Evolutionary conservation across 2,113 vertebrate species (phyloP).

Genomic region (Alethe diademata): DNA sequence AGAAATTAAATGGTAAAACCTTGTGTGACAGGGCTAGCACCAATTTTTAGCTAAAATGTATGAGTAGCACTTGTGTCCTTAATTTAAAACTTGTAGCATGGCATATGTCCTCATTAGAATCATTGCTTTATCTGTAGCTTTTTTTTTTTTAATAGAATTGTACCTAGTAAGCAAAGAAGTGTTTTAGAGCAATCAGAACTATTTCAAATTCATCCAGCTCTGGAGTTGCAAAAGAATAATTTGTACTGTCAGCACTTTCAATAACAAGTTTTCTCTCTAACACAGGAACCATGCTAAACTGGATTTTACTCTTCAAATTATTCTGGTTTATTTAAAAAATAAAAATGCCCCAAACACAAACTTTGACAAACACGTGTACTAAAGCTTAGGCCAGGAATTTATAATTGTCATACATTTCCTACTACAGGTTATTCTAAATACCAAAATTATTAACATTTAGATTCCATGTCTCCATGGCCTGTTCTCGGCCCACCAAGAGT

Average conservation of each 20-base stretch:
- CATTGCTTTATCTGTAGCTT: neutral
- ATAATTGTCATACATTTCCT: neutral
- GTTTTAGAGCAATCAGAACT: neutral
- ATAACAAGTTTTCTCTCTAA: neutral
- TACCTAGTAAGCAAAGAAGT: neutral
- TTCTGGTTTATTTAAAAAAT: neutral
- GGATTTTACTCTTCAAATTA: neutral
- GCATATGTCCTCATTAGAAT: neutral
- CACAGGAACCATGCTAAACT: neutral
- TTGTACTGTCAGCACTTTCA: neutral
- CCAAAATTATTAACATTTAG: neutral
- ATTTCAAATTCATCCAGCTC: constrained; percentile 9
- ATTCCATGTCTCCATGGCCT: neutral
- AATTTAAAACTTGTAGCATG: neutral
- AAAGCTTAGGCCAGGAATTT: neutral
- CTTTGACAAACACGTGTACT: neutral
- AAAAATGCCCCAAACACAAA: neutral
- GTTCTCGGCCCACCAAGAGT: neutral
- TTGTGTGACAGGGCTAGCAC: neutral
- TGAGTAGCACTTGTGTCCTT: neutral
- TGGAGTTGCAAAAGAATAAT: neutral
- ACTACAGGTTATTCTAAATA: neutral
- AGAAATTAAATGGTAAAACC: neutral
- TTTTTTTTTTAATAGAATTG: neutral
- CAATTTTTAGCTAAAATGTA: neutral